A percentile compares a stretch with the other conserved stretches of the same genome.
These are phyloP conservation scores for Poecile atricapillus DNA, from an alignment of 2,113 vertebrate species.

Conservation along the genomic window DNA sequence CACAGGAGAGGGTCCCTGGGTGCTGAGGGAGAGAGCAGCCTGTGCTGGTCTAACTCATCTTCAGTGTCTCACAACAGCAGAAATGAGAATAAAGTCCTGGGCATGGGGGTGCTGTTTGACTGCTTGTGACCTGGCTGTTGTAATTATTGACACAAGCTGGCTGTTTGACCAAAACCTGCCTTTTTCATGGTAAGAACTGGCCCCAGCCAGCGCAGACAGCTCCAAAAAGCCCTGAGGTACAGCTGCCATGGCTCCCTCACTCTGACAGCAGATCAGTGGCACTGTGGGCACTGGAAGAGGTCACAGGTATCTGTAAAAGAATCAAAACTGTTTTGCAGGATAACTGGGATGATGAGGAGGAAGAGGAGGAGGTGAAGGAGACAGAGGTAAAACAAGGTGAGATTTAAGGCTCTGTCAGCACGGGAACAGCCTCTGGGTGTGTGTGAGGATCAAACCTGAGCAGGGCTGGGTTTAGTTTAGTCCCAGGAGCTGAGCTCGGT, in stretches of 20 bases:
- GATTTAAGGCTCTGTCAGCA: neutral
- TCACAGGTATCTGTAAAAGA: neutral
- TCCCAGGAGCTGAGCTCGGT: fast-evolving
- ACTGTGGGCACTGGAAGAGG: neutral
- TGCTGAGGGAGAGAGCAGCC: neutral
- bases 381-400: conserved; percentile 78
- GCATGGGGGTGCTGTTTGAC: neutral
- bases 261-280: fast-evolving
- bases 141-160: neutral
- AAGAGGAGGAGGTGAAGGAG: conserved; percentile 75
- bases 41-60: fast-evolving
- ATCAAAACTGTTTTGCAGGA: conserved; percentile 74
- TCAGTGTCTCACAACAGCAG: fast-evolving
- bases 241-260: neutral
- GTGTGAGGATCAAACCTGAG: neutral
- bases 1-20: neutral
- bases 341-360: conserved; percentile 96
- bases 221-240: neutral
- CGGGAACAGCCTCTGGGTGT: neutral
- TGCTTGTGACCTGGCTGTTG: neutral
- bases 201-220: fast-evolving
- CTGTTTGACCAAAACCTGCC: neutral
- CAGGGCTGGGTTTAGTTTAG: neutral
- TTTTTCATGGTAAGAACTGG: neutral
- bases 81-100: neutral